Evolutionary conservation across 1,140 invertebrate genomes (phyloP), one percentile per base, ranked within the genome.

Genomic region (Drosophila burlai): DNA sequence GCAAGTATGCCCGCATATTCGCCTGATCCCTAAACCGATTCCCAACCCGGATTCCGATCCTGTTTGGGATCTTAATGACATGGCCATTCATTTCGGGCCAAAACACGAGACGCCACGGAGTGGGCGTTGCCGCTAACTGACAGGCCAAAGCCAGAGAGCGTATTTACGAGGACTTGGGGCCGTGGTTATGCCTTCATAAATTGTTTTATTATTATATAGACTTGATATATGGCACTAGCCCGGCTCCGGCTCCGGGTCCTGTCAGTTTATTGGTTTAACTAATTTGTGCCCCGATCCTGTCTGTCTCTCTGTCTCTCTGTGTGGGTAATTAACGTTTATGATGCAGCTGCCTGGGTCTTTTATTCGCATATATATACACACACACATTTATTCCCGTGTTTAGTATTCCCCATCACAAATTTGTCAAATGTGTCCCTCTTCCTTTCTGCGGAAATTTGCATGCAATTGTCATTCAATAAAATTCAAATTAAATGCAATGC

Each of bases 141-240:
- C 85, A 90, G 85, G 55, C 68, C 13, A 61, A 61, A 15, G 21
- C 21, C 15, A 26, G 21, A 24, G 31, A 59, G 62, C 69, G 46
- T 58, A 64, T 67, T 60, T 57, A 47, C 55, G 63, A 78, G 65
- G 59, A 58, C 55, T 63, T 79, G 74, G 65, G 76, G 63, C 83
- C 73, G 84, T 89, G 83, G 84, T 81, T 89, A 81, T 72, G 77
- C 81, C 75, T 84, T 91, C 85, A 90, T 90, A 90, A 90, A 90
- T 90, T 90, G 85, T 90, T 90, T 90, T 90, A 90, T 90, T 90
- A 89, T 89, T 89, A 89, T 89, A 89, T 89, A 90, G 84, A 89
- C 59, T 89, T 89, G 84, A 89, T 90, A 84, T 89, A 89, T 89
- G 76, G 81, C 76, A 55, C 66, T 47, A 75, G 52, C 13, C 66